These are phyloP conservation scores for Tenualosa ilisha DNA, from an alignment of 2,797 vertebrate genomes.

Conservation along the genomic window DNA sequence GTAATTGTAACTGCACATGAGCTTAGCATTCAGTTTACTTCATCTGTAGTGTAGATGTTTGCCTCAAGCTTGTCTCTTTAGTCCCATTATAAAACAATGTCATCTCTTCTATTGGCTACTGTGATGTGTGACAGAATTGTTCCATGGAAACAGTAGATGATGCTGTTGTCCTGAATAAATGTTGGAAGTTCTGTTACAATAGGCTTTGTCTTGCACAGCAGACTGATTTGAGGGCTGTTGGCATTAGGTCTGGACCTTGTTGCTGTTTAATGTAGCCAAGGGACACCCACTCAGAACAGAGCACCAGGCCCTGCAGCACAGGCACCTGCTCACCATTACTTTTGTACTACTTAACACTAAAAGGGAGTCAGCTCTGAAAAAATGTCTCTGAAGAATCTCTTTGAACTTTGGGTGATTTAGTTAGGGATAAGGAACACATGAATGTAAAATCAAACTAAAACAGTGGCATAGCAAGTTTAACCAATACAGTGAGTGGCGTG, in stretches of 20 bases:
- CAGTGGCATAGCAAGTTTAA: too few relatives aligned
- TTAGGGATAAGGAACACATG: too few relatives aligned
- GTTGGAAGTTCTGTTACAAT: neutral
- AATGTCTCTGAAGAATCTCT: neutral
- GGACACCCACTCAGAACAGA: neutral
- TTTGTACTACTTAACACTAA: neutral
- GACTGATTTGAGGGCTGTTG: neutral
- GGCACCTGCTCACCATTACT: neutral
- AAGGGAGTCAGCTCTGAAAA: neutral
- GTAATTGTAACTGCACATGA: neutral
- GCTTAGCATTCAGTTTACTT: neutral
- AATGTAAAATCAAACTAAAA: too few relatives aligned
- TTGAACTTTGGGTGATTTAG: too few relatives aligned
- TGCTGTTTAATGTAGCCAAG: neutral
- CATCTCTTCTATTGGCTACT: neutral
- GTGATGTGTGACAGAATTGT: neutral
- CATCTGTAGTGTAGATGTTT: neutral
- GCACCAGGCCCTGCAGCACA: neutral
- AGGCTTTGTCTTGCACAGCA: neutral
- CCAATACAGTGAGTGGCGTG: too few relatives aligned
- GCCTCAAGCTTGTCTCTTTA: neutral
- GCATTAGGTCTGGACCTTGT: neutral
- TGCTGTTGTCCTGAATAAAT: neutral
- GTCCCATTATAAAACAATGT: neutral
- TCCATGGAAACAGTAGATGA: neutral